Evolutionary conservation across 2,797 vertebrate species (phyloP), one percentile per base, ranked within the genome.

Genomic region (Gymnocypris eckloni): DNA sequence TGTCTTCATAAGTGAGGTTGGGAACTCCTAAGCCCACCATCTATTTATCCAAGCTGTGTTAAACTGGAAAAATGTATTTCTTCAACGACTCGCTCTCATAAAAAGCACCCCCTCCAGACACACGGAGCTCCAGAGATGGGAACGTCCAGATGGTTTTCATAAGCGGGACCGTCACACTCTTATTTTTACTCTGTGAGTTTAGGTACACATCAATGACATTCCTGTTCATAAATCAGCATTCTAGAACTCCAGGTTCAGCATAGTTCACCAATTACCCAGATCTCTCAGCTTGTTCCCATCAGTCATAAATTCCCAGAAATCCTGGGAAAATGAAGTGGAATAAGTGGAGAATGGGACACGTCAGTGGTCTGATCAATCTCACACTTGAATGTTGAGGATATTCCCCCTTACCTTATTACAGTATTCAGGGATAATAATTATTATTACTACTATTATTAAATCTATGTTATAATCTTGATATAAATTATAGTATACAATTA

Each of bases 111-210:
- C 61, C 18, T 33, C 28, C 77, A 86, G n/a, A 69, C 13, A 33
- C 48, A 54, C 5, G 1, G 5, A 48, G 59, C 37, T 28, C 82
- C 88, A 88, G 78, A 91, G n/a, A 79, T 10, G 43, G 86, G 85
- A 83, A 83, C 84, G 20, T 89, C 90, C 92, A 93, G 91, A 86
- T 94, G 93, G 89, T 94, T 93, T 90, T 93, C 89, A 92, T 94
- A 88, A 94, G 50, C 59, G 54, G 78, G 56, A 89, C 85, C 79
- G 37, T 90, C 92, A 89, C 91, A 71, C 85, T 86, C 76, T 39
- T 50, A 61, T 56, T 85, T 85, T 88, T 67, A 82, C 0, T 54
- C 25, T 61, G 91, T 92, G 92, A 93, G 90, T 93, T 92, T 92
- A 92, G 90, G 91, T 91, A 90, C 83, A 92, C 92, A 92, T 92